Percentiles rank a stretch among this genome's conserved stretches.
Conservation (phyloP, 2,113 vertebrate genomes). For the Xenus cinereus region DNA sequence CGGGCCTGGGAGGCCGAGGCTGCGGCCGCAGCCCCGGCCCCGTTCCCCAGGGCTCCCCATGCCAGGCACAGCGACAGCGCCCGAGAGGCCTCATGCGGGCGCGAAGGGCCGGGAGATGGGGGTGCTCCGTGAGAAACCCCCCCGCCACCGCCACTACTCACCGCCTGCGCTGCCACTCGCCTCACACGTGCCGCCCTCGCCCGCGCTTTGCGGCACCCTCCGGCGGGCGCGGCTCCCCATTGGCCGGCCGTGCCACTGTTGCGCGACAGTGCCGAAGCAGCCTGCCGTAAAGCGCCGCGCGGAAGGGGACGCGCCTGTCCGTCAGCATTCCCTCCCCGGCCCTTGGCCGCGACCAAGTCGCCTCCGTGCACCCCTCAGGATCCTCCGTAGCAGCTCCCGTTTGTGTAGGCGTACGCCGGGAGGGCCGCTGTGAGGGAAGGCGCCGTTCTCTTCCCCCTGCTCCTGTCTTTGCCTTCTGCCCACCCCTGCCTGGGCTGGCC, state of each 20-base stretch:
- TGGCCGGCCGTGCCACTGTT: background rate
- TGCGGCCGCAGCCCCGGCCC: too few species aligned
- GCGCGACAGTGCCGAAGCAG: background rate
- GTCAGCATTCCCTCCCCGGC: fast-evolving
- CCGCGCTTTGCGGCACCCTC: background rate
- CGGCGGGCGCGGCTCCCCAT: background rate
- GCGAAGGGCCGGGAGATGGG: background rate
- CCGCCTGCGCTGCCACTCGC: fast-evolving
- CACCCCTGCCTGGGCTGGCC: too few species aligned
- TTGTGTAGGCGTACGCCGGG: fast-evolving
- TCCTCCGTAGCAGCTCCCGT: too few species aligned
- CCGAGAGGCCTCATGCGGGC: background rate
- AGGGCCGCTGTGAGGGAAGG: too few species aligned
- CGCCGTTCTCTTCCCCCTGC: too few species aligned
- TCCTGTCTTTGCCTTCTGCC: too few species aligned
- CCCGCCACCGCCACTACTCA: fast-evolving
- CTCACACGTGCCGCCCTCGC: background rate
- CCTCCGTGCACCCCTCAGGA: fast-evolving
- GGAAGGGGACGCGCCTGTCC: fast-evolving
- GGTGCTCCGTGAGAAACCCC: background rate
- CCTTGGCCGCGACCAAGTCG: fast-evolving
- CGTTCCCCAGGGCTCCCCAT: fast-evolving
- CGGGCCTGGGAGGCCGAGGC: background rate
- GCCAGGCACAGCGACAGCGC: fast-evolving
- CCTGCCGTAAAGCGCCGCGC: background rate